A percentile compares a stretch with the other conserved stretches of the same genome.
Evolutionary conservation across 2,113 vertebrate genomes (phyloP).

Genomic region (Gavialis gangeticus): DNA sequence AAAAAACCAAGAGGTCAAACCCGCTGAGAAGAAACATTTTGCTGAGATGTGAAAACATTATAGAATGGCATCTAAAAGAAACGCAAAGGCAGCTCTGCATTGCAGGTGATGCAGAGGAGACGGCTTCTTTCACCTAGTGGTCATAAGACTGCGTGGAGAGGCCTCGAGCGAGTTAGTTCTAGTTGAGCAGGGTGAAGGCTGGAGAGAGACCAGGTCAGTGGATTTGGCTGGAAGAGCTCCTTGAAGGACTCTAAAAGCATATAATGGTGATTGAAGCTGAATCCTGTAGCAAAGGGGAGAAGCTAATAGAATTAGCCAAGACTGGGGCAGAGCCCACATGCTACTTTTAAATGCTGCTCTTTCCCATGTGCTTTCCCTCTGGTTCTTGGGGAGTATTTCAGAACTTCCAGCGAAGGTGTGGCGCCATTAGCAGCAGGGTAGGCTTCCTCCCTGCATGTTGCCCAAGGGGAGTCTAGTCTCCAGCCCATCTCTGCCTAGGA

Average conservation of each 20-base stretch:
- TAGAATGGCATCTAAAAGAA: not conserved
- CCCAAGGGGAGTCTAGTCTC: not conserved
- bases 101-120: not conserved
- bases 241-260: not conserved
- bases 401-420: not conserved
- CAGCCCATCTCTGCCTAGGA: not conserved
- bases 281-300: not conserved
- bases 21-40: not conserved
- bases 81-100: not conserved
- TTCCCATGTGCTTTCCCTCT: too few species aligned
- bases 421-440: not conserved
- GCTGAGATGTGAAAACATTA: not conserved
- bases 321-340: not conserved
- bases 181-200: not conserved
- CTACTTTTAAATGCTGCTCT: accelerated
- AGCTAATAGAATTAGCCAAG: not conserved
- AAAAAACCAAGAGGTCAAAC: not conserved
- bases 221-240: not conserved
- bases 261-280: not conserved
- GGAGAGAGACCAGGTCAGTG: not conserved
- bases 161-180: not conserved
- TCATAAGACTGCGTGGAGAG: not conserved
- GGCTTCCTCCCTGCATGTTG: not conserved
- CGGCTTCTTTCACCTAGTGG: not conserved
- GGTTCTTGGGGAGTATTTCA: not conserved